Conservation (phyloP, 2,113 vertebrate species). For the Nothoprocta pentlandii region DNA sequence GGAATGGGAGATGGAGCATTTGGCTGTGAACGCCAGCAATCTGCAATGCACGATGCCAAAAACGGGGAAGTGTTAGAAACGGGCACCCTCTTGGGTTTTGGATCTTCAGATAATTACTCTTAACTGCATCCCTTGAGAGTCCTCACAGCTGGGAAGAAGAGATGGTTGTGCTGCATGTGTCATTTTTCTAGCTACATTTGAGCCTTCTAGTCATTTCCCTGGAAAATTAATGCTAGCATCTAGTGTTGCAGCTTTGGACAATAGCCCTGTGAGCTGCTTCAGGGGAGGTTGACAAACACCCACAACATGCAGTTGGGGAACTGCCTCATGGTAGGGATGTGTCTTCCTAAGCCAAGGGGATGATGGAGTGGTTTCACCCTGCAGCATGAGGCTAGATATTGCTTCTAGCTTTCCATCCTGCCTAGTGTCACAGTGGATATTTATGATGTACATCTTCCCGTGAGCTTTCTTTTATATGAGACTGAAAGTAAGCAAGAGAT, state of each 20-base stretch:
- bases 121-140: not conserved
- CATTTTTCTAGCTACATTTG: not conserved
- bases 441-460: not conserved
- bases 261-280: not conserved
- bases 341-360: not conserved
- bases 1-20: not conserved
- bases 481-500: not conserved
- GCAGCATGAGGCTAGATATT: not conserved
- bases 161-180: not conserved
- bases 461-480: not conserved
- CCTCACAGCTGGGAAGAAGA: not conserved
- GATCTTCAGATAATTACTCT: not conserved
- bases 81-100: not conserved
- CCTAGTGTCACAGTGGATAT: not conserved
- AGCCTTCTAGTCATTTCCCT: not conserved
- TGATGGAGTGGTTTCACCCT: not conserved
- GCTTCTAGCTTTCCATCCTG: not conserved
- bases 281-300: fast-evolving
- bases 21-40: not conserved
- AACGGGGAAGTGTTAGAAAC: not conserved
- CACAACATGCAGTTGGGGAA: fast-evolving
- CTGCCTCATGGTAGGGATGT: fast-evolving
- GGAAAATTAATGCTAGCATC: not conserved
- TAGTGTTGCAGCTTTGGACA: not conserved
- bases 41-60: fast-evolving